Evolutionary conservation across 2,888 invertebrate species (phyloP), one percentile per base, ranked within the genome.

Genomic region (Lycocerus yunnanus): DNA sequence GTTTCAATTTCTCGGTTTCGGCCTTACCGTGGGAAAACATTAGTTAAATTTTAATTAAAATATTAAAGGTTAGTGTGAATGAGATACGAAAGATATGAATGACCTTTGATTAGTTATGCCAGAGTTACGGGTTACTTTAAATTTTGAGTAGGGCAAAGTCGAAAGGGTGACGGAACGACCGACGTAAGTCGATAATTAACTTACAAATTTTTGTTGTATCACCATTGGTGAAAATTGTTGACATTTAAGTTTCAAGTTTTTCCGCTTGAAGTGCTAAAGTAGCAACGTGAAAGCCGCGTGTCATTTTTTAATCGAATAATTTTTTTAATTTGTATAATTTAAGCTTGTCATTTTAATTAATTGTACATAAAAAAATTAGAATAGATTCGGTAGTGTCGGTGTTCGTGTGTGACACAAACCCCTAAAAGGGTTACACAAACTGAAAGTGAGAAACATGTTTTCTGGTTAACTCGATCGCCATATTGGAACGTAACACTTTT

Each of bases 1-100:
- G 87, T 79, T 89, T 89, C 27, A 93, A 84, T 81, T 89, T 90
- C 75, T 90, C 89, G 9, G 92, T 93, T 86, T 93, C 93, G 66
- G 87, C 86, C 85, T 88, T 88, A 58, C 91, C 91, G 79, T 89
- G 86, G 0, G 90, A 89, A 79, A 87, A 85, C 89, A 89, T 89
- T 74, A 70, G 83, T 20, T 24, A 69, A 67, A 43, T 43, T n/a
- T 21, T 18, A 59, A 68, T 66, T 27, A 24, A 66, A 61, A 66
- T 58, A 65, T 72, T 79, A 69, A 79, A 81, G 81, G 80, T 82
- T 81, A 65, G 69, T 76, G 78, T 79, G 80, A 80, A 77, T 78
- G 77, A 78, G 66, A 71, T 78, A 76, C 79, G 79, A 81, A 79
- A 74, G 74, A 76, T 79, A 58, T 74, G 24, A 66, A 69, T 66